These are phyloP conservation scores for Thecophora atra DNA, from an alignment of 2,888 invertebrate genomes.

Conservation along the genomic window DNA sequence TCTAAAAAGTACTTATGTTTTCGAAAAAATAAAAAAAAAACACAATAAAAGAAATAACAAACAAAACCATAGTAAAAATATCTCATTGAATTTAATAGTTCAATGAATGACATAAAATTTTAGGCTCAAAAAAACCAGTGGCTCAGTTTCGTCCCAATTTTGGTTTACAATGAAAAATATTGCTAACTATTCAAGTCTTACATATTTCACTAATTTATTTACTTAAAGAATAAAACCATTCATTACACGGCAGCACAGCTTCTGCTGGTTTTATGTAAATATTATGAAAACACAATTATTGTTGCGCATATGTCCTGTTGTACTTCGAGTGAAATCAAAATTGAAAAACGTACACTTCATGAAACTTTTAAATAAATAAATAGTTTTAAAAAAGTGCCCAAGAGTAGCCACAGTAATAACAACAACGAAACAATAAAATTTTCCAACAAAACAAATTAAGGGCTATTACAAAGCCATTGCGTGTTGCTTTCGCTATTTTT, in stretches of 20 bases:
- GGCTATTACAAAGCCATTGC: background rate
- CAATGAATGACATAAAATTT: no score
- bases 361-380: background rate
- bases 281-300: background rate
- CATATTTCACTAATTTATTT: background rate
- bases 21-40: no score
- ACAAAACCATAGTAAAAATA: no score
- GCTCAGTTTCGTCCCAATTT: background rate
- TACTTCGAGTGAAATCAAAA: background rate
- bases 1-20: no score
- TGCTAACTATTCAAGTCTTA: background rate
- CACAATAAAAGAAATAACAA: no score
- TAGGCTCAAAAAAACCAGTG: background rate
- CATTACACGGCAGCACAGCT: background rate
- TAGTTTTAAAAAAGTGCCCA: background rate
- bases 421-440: background rate
- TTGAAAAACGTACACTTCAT: background rate
- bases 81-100: no score
- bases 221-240: background rate
- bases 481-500: background rate
- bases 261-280: no score
- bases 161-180: background rate
- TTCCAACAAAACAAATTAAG: slow-evolving; percentile 2
- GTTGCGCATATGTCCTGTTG: slow-evolving; percentile 1
- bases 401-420: background rate